A percentile compares a stretch with the other conserved stretches of the same genome.
Evolutionary conservation across 1,140 invertebrate genomes (phyloP).

Genomic region (Drosophila baimaii): DNA sequence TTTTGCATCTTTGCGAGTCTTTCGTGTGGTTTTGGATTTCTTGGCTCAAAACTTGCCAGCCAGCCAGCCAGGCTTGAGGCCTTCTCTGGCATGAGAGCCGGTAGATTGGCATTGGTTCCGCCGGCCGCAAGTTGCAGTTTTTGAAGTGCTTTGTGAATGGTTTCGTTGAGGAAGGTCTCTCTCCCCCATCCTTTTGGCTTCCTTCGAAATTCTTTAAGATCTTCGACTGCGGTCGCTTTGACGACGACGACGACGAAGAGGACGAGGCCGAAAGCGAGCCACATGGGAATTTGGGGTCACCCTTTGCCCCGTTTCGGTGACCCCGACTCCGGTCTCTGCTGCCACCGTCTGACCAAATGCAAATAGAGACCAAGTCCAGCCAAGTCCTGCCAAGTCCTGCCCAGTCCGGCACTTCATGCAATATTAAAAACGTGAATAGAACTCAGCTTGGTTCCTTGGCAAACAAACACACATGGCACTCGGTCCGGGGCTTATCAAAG

Average conservation of each 20-base stretch:
- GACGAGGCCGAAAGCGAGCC: no score
- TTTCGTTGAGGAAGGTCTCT: conserved; percentile 19
- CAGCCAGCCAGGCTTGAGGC: conserved; percentile 17
- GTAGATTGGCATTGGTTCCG: conserved; percentile 41
- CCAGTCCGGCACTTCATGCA: conserved; percentile 57
- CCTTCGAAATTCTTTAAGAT: conserved; percentile 83
- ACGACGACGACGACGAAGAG: conserved; percentile 60
- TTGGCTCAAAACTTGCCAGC: conserved; percentile 70
- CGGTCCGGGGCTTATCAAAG: conserved; percentile 34
- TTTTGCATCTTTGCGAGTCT: conserved; percentile 77
- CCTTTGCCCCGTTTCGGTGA: conserved; percentile 6
- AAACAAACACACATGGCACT: conserved; percentile 31
- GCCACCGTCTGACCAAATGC: conserved; percentile 33
- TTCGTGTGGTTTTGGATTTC: conserved; percentile 83
- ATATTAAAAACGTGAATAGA: conserved; percentile 68
- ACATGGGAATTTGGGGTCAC: conserved; percentile 31
- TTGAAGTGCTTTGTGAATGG: conserved; percentile 61
- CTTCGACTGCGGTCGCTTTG: conserved; percentile 82
- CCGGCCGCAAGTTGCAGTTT: conserved; percentile 70
- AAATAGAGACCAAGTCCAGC: conserved; percentile 63
- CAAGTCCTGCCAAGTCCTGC: conserved; percentile 52
- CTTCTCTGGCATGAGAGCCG: not conserved
- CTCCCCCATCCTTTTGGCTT: conserved; percentile 23
- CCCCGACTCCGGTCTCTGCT: no score
- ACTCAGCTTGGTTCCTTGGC: conserved; percentile 20